A percentile compares a stretch with the other conserved stretches of the same genome.
Evolutionary conservation across 2,797 vertebrate species (phyloP).

Genomic region (Phrynocephalus forsythii): DNA sequence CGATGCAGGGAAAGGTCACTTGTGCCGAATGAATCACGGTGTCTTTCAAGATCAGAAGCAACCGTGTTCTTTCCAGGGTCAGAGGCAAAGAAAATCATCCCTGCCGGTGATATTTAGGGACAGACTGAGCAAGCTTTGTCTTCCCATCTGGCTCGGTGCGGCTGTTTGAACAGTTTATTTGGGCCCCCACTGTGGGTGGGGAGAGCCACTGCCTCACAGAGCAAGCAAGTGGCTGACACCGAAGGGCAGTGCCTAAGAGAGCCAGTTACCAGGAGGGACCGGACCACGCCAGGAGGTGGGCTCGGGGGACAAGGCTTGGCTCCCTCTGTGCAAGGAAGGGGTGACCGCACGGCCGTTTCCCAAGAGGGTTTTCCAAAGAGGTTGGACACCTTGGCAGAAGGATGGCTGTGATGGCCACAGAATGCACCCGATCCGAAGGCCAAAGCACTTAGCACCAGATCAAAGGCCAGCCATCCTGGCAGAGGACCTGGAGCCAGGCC

Average conservation of each 20-base stretch:
- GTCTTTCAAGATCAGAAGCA: background rate
- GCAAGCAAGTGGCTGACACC: background rate
- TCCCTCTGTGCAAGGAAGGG: too few relatives aligned
- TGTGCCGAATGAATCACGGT: background rate
- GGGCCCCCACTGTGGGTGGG: background rate
- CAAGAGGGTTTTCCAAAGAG: too few relatives aligned
- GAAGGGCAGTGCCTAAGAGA: background rate
- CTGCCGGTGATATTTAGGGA: background rate
- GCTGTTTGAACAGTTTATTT: background rate
- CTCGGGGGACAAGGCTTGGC: background rate
- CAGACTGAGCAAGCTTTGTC: rapidly evolving
- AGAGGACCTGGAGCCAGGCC: too few relatives aligned
- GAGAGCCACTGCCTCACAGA: too few relatives aligned
- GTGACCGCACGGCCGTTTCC: too few relatives aligned
- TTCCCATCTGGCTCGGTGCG: rapidly evolving
- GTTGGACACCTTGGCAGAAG: too few relatives aligned
- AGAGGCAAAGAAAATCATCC: too few relatives aligned
- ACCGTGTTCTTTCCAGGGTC: background rate
- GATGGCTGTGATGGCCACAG: too few relatives aligned
- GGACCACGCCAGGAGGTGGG: too few relatives aligned
- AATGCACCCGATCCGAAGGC: too few relatives aligned
- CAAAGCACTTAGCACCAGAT: too few relatives aligned
- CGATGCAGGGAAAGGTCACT: background rate
- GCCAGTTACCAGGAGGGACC: background rate
- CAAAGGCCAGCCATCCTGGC: too few relatives aligned